Conservation (phyloP, 2,113 vertebrate species). For the Mystacornis crossleyi region DNA sequence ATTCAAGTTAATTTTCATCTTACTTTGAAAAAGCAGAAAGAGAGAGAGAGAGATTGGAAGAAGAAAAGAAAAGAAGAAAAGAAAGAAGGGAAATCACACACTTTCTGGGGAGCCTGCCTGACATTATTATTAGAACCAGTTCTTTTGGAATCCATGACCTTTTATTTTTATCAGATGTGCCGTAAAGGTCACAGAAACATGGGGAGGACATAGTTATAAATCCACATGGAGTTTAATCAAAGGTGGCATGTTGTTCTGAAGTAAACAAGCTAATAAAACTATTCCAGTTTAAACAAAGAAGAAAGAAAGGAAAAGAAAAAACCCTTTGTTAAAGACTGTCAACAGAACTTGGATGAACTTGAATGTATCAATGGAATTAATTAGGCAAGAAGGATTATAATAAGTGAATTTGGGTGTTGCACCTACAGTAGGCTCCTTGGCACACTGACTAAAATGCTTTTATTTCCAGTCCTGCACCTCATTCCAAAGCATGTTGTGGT, state of each 20-base stretch:
- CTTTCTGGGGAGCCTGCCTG: conserved; percentile 54
- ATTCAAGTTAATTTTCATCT: conserved; percentile 75
- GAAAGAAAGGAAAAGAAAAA: neutral
- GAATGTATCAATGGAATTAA: conserved; percentile 74
- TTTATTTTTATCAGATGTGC: conserved; percentile 78
- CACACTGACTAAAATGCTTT: conserved; percentile 35
- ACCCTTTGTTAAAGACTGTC: conserved; percentile 67
- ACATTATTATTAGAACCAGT: conserved; percentile 73
- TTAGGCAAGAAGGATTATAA: conserved; percentile 68
- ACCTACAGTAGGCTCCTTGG: conserved; percentile 61
- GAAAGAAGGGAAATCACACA: conserved; percentile 34
- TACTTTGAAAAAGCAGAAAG: conserved; percentile 60
- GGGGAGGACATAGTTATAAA: conserved; percentile 74
- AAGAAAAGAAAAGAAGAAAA: neutral
- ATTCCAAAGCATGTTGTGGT: conserved; percentile 43
- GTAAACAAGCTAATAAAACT: conserved; percentile 78
- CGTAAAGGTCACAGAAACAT: conserved; percentile 78
- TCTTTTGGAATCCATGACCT: conserved; percentile 71
- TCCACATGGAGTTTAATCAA: conserved; percentile 82
- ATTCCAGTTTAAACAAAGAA: conserved; percentile 46
- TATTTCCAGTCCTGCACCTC: conserved; percentile 19
- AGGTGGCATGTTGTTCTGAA: conserved; percentile 69
- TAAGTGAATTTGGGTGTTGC: conserved; percentile 54
- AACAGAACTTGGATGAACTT: conserved; percentile 59
- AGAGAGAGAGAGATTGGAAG: neutral